phyloP scores from a whole-genome alignment of 2,888 invertebrate species.

The Lasiommata megera region DNA sequence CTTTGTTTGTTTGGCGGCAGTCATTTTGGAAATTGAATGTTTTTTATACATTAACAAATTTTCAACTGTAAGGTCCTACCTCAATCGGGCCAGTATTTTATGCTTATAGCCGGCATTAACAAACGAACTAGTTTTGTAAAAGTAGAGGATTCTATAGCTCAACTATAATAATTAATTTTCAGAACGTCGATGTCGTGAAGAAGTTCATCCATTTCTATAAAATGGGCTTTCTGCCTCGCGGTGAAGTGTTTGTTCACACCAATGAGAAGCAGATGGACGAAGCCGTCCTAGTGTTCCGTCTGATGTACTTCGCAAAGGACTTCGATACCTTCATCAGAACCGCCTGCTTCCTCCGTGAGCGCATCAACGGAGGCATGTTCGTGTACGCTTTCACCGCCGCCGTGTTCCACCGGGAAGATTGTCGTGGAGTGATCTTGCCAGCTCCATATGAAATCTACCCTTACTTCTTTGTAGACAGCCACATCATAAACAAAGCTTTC shows the following conservation, averaged over 20 bases:
- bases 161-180: slow-evolving; percentile 35
- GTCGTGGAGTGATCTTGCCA: slow-evolving; percentile 84
- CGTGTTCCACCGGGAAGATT: slow-evolving; percentile 85
- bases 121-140: no score
- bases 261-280: slow-evolving; percentile 83
- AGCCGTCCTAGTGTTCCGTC: slow-evolving; percentile 82
- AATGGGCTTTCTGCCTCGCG: slow-evolving; percentile 81
- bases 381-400: slow-evolving; percentile 86
- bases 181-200: slow-evolving; percentile 81
- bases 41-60: no score
- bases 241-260: slow-evolving; percentile 83
- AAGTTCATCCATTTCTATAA: slow-evolving; percentile 79
- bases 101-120: no score
- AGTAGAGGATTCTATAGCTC: not conserved
- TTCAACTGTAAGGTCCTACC: no score
- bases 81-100: no score
- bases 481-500: slow-evolving; percentile 85
- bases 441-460: slow-evolving; percentile 90
- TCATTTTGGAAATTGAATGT: no score
- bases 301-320: slow-evolving; percentile 85
- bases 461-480: slow-evolving; percentile 87
- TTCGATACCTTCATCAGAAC: slow-evolving; percentile 85
- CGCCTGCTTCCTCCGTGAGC: slow-evolving; percentile 85
- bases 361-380: slow-evolving; percentile 88
- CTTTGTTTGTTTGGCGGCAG: no score